Base-by-base conservation (phyloP, 2,113 vertebrate species). In the Irena cyanogastra region DNA sequence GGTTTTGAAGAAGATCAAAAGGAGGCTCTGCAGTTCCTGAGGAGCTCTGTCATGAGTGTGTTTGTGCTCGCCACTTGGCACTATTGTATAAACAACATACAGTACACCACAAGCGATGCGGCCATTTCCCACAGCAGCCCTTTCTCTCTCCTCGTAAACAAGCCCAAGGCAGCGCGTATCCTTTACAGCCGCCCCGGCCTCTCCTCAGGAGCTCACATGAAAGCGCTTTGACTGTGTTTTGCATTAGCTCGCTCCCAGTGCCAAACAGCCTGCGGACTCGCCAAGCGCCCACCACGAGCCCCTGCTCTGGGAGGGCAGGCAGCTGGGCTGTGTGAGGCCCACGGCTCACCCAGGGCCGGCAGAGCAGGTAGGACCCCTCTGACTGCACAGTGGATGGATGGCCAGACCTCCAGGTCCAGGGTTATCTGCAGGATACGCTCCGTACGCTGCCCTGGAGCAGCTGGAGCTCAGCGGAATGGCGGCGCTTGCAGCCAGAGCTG, bases 201-300 rank as follows among this genome's bases (percentile, higher is more conserved):
- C 95, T 91, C 95, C 71, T 96, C 83, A 56, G 96, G 94, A 94
- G 77, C 89, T 92, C 85, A 91, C 94, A 96, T 95, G 91, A 97
- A 97, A 97, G 93, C 1, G 0, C 52, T 90, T 39, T 75, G 84
- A 42, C 86, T 93, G 74, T 92, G 89, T 95, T 97, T 96, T 92
- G 83, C 92, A 94, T 97, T 93, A 93, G 69, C 65, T 91, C 56
- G 69, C 60, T 89, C 59, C n/a, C 90, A 93, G 65, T 15, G 93
- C 94, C 93, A 89, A 89, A 52, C 53, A 89, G 71, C 66, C 85
- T 71, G 70, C 1, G 11, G 86, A 35, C 77, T 86, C 59, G 44
- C 45, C 16, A 21, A 6, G 90, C 8, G 0, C 82, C 13, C 3
- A 35, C 28, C 5, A 2, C 13, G n/a, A 81, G 59, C 13, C 78